Evolutionary conservation across 35 echinoderm and acorn worm species (phyloP).

Genomic region (Lytechinus pictus): DNA sequence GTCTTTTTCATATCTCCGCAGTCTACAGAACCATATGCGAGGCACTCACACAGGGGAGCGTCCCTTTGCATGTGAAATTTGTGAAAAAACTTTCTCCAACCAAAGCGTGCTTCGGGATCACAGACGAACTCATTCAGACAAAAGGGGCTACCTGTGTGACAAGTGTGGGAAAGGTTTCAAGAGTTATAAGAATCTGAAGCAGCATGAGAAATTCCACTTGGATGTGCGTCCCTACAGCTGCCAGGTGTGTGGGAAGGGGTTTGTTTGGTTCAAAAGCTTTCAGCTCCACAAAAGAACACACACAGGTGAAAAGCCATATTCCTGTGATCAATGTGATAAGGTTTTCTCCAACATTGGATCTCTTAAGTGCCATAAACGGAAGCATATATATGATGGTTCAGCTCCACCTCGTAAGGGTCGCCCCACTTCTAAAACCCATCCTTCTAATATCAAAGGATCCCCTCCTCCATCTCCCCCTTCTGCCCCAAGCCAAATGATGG

Average conservation of each 20-base stretch:
- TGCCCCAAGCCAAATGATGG: slow-evolving; percentile 5
- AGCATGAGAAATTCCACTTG: slow-evolving; percentile 50
- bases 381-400: neutral
- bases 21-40: slow-evolving; percentile 37
- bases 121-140: slow-evolving; percentile 41
- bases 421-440: neutral
- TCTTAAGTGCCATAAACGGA: slow-evolving; percentile 36
- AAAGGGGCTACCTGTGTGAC: slow-evolving; percentile 32
- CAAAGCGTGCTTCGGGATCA: slow-evolving; percentile 62
- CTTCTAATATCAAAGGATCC: neutral
- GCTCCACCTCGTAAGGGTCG: neutral
- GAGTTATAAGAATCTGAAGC: slow-evolving; percentile 53
- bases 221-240: slow-evolving; percentile 12
- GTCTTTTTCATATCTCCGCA: slow-evolving; percentile 46
- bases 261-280: slow-evolving; percentile 44
- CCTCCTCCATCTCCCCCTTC: slow-evolving; percentile 27
- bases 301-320: slow-evolving; percentile 38
- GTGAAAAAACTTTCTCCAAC: slow-evolving; percentile 68
- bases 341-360: slow-evolving; percentile 32
- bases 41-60: slow-evolving; percentile 69
- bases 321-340: neutral
- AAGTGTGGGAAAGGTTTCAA: slow-evolving; percentile 58
- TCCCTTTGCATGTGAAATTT: slow-evolving; percentile 70
- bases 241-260: slow-evolving; percentile 31
- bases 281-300: slow-evolving; percentile 49